Conservation (phyloP, 2,113 vertebrate species). For the Pachypanchax playfairii region DNA sequence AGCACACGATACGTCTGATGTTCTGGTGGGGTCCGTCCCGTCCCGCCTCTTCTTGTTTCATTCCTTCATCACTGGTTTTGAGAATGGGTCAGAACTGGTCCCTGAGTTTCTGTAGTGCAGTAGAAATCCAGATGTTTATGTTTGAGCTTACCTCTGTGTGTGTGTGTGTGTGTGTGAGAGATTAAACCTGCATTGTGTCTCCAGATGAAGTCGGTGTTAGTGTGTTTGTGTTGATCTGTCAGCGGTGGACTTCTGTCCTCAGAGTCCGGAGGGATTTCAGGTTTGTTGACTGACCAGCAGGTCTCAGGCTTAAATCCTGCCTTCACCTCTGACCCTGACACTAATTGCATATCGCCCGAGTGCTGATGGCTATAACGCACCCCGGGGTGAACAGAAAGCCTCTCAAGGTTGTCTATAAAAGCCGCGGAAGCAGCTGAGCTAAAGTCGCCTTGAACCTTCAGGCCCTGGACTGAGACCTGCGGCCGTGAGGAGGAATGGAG, state of each 20-base stretch:
- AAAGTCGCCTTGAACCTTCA: conserved; percentile 54
- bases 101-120: too few relatives aligned
- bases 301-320: conserved; percentile 62
- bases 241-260: conserved; percentile 87
- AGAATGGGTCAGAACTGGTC: too few relatives aligned
- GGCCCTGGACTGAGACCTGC: conserved; percentile 15
- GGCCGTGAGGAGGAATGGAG: conserved; percentile 20
- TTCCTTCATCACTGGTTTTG: too few relatives aligned
- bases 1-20: too few relatives aligned
- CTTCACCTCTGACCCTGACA: conserved; percentile 69
- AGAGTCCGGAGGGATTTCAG: conserved; percentile 83
- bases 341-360: conserved; percentile 68
- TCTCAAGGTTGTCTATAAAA: conserved; percentile 51
- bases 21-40: too few relatives aligned
- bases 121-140: conserved; percentile 15
- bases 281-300: conserved; percentile 75
- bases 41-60: too few relatives aligned
- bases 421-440: conserved; percentile 40
- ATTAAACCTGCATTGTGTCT: conserved; percentile 15
- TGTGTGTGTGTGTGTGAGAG: conserved; percentile 1
- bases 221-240: conserved; percentile 76
- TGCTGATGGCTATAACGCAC: conserved; percentile 68
- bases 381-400: conserved; percentile 34
- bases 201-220: conserved; percentile 19
- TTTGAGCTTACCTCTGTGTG: conserved; percentile 24